Percentiles rank a stretch among this genome's conserved stretches.
These are phyloP conservation scores for Crotalus helleri DNA, from an alignment of 2,113 vertebrate genomes.

Conservation along the genomic window DNA sequence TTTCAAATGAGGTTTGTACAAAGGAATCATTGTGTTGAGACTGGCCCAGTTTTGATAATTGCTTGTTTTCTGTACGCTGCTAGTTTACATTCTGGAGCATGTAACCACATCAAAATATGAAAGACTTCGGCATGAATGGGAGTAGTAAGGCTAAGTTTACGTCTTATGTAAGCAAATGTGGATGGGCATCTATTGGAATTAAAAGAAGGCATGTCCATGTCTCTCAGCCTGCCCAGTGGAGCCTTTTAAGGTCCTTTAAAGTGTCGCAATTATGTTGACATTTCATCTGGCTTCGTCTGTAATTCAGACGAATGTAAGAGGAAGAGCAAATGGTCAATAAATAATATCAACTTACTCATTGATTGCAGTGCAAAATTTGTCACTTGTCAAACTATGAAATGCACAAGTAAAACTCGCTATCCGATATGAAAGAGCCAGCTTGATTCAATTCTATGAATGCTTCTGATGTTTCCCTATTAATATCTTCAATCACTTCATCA, in stretches of 20 bases:
- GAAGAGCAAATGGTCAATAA: background rate
- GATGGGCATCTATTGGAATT: background rate
- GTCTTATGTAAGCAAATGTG: background rate
- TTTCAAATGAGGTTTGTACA: background rate
- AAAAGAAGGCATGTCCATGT: background rate
- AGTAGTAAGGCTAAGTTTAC: background rate
- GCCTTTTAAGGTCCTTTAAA: background rate
- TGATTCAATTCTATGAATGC: background rate
- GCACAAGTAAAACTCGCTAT: rapidly evolving
- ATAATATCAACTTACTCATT: background rate
- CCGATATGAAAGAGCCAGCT: conserved; percentile 1
- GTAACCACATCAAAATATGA: background rate
- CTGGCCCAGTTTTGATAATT: background rate
- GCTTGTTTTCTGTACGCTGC: background rate
- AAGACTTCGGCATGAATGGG: background rate
- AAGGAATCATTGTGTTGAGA: background rate
- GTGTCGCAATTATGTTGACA: background rate
- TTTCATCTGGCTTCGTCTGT: rapidly evolving
- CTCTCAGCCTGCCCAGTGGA: background rate
- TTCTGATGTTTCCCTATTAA: background rate
- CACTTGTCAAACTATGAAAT: background rate
- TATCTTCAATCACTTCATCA: background rate
- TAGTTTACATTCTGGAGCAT: background rate
- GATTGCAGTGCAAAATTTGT: background rate
- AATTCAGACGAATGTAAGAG: rapidly evolving